A percentile compares a stretch with the other conserved stretches of the same genome.
These are phyloP conservation scores for Geodia barretti DNA, from an alignment of 37 sponge, comb jelly and placozoan genomes.

Conservation along the genomic window DNA sequence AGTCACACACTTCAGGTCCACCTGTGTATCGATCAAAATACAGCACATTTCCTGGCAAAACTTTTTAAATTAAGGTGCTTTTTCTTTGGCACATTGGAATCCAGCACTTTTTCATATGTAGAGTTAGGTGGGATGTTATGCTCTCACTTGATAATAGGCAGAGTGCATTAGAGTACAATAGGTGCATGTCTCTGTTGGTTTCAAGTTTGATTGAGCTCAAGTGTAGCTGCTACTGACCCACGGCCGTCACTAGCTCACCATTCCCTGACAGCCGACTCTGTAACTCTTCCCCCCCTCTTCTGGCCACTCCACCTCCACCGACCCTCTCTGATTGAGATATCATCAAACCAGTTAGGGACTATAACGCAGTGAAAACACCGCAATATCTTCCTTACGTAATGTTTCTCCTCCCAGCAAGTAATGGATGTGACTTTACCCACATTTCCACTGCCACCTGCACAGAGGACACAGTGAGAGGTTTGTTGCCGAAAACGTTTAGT, in stretches of 20 bases:
- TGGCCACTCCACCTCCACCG: neutral
- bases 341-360: neutral
- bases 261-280: neutral
- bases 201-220: too few relatives aligned
- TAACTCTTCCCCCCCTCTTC: neutral
- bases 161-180: neutral
- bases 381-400: neutral
- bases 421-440: slow-evolving; percentile 45
- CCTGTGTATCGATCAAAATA: slow-evolving; percentile 5
- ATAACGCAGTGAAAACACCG: neutral
- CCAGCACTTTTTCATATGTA: too few relatives aligned
- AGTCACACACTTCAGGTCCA: slow-evolving; percentile 66
- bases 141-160: too few relatives aligned
- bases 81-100: too few relatives aligned
- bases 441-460: slow-evolving; percentile 61
- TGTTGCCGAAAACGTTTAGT: too few relatives aligned
- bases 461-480: too few relatives aligned
- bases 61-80: too few relatives aligned
- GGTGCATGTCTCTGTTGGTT: too few relatives aligned
- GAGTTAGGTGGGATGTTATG: too few relatives aligned
- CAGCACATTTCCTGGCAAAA: too few relatives aligned
- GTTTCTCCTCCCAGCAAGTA: slow-evolving; percentile 50
- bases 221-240: too few relatives aligned
- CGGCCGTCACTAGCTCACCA: neutral
- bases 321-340: neutral